Percentiles rank a stretch among this genome's conserved stretches.
Evolutionary conservation across 2,888 invertebrate species (phyloP).

Genomic region (Xiphydria camelus): DNA sequence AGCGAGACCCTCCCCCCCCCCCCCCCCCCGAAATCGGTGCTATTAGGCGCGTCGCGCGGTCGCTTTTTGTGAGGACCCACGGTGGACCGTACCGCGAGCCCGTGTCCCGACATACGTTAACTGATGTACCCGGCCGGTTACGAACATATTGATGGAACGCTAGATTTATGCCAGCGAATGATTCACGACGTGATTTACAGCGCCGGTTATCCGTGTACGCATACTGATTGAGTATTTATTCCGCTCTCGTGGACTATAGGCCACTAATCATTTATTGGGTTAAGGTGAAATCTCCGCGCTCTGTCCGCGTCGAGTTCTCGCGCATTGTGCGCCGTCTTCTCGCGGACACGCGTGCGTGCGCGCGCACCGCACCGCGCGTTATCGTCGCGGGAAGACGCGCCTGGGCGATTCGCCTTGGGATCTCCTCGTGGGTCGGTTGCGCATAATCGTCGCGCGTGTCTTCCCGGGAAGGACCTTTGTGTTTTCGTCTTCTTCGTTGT

Average conservation of each 20-base stretch:
- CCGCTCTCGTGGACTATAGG: conserved; percentile 20
- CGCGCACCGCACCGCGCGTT: too few species aligned
- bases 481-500: too few species aligned
- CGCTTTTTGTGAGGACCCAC: conserved; percentile 30
- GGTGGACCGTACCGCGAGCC: conserved; percentile 11
- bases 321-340: background rate
- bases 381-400: too few species aligned
- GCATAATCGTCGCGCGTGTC: too few species aligned
- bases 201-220: conserved; percentile 28
- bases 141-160: conserved; percentile 33
- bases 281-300: conserved; percentile 33
- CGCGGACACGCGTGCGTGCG: too few species aligned
- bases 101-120: conserved; percentile 21
- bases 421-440: too few species aligned
- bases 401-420: too few species aligned
- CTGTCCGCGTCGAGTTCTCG: background rate
- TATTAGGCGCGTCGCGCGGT: conserved; percentile 31
- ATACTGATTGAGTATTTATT: conserved; percentile 45
- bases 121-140: conserved; percentile 32
- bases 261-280: conserved; percentile 41
- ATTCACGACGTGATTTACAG: conserved; percentile 47
- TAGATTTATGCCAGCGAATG: conserved; percentile 42
- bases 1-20: too few species aligned
- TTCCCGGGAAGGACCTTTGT: too few species aligned
- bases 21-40: conserved; percentile 35